Evolutionary conservation across 2,797 vertebrate species (phyloP), one percentile per base, ranked within the genome.

Genomic region (Anguilla marmorata): DNA sequence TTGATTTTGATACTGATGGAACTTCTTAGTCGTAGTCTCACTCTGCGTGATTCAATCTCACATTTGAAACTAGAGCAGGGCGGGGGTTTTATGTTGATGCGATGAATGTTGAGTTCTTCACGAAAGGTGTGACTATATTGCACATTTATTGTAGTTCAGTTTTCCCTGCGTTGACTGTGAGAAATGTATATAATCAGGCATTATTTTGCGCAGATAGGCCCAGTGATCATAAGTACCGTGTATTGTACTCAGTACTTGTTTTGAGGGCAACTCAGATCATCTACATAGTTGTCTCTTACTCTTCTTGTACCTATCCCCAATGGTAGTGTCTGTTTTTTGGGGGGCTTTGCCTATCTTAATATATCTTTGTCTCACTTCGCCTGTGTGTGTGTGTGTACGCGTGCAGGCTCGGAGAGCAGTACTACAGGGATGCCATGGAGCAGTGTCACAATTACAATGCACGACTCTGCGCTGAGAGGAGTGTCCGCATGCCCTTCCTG

Each of bases 371-470:
- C 69, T 79, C n/a, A 79, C 27, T 76, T 37, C 8, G 45, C 69
- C 16, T 1, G 14, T 11, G n/a, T 0, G 27, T 2, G 37, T 30
- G 48, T 52, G 83, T 85, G 30, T 30, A 30, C 24, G 79, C 30
- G 45, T 0, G 1, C 90, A 97, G 98, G 88, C 96, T 99, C 0
- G 98, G 98, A 6, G 98, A 99, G 94, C 98, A 99, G 93, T 99
- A 99, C 93, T 99, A 99, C 93, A 96, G 96, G 88, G 98, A 99
- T 85, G 98, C 98, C 85, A 98, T 99, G 97, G 98, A 99, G 91
- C 98, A 99, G 93, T 99, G 98, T 93, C 98, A 99, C 91, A 99
- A 95, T 92, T 99, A 99, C 92, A 99, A 99, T 0, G 98, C 98
- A 54, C 96, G 98, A 14, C 94, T 99, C 27, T 99, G 98, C 50